phyloP scores from a whole-genome alignment of 2,797 vertebrate genomes.

The Buceros bicornis region DNA sequence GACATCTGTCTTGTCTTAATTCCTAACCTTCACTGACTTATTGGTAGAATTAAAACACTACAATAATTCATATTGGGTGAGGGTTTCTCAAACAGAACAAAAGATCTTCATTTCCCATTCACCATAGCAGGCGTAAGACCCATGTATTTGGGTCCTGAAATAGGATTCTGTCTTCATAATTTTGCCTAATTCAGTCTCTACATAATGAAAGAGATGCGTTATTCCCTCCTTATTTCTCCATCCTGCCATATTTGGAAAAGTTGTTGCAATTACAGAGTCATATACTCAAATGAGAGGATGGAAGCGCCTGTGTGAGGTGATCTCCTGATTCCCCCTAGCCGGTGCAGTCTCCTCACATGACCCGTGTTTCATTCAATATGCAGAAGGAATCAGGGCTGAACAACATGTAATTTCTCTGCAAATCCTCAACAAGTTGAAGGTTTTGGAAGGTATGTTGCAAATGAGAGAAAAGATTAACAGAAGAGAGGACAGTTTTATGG shows the following conservation, averaged over 20 bases:
- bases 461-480: background rate
- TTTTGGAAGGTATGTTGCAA: background rate
- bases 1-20: background rate
- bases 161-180: background rate
- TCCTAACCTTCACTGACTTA: background rate
- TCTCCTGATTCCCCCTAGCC: fast-evolving
- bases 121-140: background rate
- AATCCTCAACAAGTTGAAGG: background rate
- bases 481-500: background rate
- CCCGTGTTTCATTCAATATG: fast-evolving
- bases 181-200: background rate
- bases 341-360: background rate
- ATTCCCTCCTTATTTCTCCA: background rate
- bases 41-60: background rate
- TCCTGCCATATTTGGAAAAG: background rate
- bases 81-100: background rate
- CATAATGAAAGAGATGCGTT: background rate
- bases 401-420: background rate
- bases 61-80: background rate
- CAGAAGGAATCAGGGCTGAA: background rate
- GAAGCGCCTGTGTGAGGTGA: background rate
- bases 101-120: background rate
- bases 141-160: background rate
- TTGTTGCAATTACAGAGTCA: background rate
- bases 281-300: background rate